These are phyloP conservation scores for Amaurobius ferox DNA, from an alignment of 2,888 invertebrate genomes.

Conservation along the genomic window DNA sequence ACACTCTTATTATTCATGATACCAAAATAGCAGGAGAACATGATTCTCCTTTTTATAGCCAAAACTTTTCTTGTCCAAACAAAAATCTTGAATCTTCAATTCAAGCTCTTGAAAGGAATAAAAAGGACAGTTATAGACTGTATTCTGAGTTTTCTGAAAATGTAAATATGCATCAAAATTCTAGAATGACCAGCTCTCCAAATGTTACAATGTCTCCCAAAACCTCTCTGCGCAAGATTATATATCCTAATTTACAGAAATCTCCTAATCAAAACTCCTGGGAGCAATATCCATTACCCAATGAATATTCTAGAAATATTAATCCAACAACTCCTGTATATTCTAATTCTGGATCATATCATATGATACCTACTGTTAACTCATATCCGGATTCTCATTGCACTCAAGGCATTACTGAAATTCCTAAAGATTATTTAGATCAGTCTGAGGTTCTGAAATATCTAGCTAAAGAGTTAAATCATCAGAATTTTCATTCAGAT, in stretches of 20 bases:
- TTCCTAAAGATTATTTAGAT: conserved; percentile 89
- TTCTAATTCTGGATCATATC: conserved; percentile 25
- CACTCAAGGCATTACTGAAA: conserved; percentile 86
- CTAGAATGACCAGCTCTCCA: conserved; percentile 34
- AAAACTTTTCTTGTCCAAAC: conserved; percentile 43
- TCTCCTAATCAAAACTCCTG: conserved; percentile 21
- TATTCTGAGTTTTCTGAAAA: conserved; percentile 42
- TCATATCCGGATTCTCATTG: conserved; percentile 78
- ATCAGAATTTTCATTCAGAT: conserved; percentile 72
- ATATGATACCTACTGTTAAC: conserved; percentile 14
- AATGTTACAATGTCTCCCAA: conserved; percentile 67
- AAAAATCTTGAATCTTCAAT: conserved; percentile 32
- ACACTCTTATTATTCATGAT: conserved; percentile 88
- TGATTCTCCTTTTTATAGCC: conserved; percentile 74
- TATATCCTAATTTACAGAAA: conserved; percentile 35
- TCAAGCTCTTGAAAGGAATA: conserved; percentile 28
- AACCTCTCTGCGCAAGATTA: conserved; percentile 31
- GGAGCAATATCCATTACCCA: conserved; percentile 41
- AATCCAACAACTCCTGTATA: conserved; percentile 9
- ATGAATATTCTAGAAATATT: conserved; percentile 24
- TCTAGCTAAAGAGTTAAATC: conserved; percentile 86
- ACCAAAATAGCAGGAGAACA: conserved; percentile 76
- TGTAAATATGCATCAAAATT: conserved; percentile 18
- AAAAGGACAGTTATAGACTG: conserved; percentile 42
- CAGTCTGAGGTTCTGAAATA: conserved; percentile 90